A percentile compares a stretch with the other conserved stretches of the same genome.
Conservation (phyloP, 2,113 vertebrate species). For the Upupa epops region DNA sequence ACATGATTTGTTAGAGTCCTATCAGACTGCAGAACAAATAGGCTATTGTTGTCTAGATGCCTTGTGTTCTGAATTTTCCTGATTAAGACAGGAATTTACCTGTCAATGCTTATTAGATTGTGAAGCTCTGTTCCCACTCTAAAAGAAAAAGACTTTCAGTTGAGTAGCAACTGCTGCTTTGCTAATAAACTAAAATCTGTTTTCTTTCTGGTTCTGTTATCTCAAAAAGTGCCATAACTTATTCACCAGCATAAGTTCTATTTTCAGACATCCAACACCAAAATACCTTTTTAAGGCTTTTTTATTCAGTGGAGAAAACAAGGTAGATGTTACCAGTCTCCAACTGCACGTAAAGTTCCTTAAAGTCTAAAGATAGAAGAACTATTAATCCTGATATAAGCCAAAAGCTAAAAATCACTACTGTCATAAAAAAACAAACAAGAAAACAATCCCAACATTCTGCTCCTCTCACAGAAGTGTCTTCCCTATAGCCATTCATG, state of each 20-base stretch:
- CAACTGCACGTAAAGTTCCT: background rate
- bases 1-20: background rate
- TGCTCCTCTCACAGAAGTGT: background rate
- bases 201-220: background rate
- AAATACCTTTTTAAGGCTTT: background rate
- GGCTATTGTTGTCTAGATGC: background rate
- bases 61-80: background rate
- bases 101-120: background rate
- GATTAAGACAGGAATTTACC: background rate
- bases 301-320: background rate
- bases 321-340: background rate
- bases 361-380: background rate
- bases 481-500: background rate
- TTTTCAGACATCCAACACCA: background rate
- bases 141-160: background rate
- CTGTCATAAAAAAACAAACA: background rate
- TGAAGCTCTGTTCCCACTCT: rapidly evolving
- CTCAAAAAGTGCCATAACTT: background rate
- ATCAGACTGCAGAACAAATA: background rate
- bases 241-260: background rate
- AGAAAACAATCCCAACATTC: background rate
- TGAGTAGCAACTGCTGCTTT: background rate
- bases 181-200: background rate
- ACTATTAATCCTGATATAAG: background rate
- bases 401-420: background rate